A percentile compares a stretch with the other conserved stretches of the same genome.
phyloP scores from a whole-genome alignment of 2,113 vertebrate species.

The Antigone vipio region DNA sequence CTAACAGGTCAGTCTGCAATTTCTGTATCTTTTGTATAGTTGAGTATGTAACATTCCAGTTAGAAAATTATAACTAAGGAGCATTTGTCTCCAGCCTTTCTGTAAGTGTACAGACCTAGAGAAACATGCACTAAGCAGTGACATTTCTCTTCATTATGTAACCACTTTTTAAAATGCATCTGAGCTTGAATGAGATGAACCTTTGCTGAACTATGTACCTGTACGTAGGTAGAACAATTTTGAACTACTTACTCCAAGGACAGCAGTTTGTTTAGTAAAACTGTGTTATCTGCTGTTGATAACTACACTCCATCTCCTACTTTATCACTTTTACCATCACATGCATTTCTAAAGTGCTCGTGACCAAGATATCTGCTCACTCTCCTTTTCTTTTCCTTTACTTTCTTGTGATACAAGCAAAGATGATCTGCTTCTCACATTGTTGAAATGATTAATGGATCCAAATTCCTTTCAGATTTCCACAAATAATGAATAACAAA shows the following conservation, averaged over 20 bases:
- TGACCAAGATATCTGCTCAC: neutral
- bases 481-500: neutral
- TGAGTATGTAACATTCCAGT: slow-evolving; percentile 7
- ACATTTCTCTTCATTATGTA: slow-evolving; percentile 14
- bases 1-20: neutral
- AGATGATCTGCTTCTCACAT: neutral
- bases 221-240: neutral
- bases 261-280: slow-evolving; percentile 9
- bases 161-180: slow-evolving; percentile 6
- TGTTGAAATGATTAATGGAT: neutral
- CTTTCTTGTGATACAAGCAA: neutral
- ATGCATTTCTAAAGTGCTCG: neutral
- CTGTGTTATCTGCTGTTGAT: neutral
- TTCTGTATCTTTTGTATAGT: neutral
- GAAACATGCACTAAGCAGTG: neutral
- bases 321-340: neutral
- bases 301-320: neutral
- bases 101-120: neutral
- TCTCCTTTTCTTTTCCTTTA: neutral
- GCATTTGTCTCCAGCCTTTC: neutral
- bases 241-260: neutral
- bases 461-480: neutral
- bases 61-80: neutral
- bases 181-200: neutral
- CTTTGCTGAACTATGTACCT: slow-evolving; percentile 17